Evolutionary conservation across 2,888 invertebrate genomes (phyloP).

Genomic region (Calameuta pallipes): DNA sequence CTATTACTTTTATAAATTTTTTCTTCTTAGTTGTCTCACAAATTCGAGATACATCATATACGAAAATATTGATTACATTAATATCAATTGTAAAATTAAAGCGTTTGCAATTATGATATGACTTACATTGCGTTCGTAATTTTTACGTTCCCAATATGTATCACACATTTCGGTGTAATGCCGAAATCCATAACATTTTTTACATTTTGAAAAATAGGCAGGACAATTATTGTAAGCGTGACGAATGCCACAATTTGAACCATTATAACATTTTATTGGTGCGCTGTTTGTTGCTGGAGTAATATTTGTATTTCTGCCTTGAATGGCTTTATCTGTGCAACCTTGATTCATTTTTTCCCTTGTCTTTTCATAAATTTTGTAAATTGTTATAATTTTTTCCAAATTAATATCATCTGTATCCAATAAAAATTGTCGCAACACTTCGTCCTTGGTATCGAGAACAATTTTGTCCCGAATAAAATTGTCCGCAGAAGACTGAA

Average conservation of each 20-base stretch:
- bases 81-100: not conserved
- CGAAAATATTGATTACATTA: not conserved
- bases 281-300: constrained; percentile 6
- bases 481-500: constrained; percentile 29
- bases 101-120: too few relatives aligned
- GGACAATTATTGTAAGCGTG: constrained; percentile 34
- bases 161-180: constrained; percentile 20
- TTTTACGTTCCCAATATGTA: not conserved
- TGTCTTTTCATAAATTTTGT: constrained; percentile 18
- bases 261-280: not conserved
- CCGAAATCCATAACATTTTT: constrained; percentile 26
- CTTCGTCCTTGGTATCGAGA: constrained; percentile 21
- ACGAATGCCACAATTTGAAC: constrained; percentile 27
- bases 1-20: too few relatives aligned
- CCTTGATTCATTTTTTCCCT: not conserved
- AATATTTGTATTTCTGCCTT: constrained; percentile 18
- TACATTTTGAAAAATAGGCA: constrained; percentile 31
- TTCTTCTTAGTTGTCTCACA: too few relatives aligned
- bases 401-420: constrained; percentile 19
- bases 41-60: too few relatives aligned
- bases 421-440: constrained; percentile 16
- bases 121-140: not conserved
- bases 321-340: constrained; percentile 1
- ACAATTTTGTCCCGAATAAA: constrained; percentile 40
- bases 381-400: constrained; percentile 16